Base-by-base conservation (phyloP, 2,797 vertebrate genomes). In the Megalops cyprinoides region DNA sequence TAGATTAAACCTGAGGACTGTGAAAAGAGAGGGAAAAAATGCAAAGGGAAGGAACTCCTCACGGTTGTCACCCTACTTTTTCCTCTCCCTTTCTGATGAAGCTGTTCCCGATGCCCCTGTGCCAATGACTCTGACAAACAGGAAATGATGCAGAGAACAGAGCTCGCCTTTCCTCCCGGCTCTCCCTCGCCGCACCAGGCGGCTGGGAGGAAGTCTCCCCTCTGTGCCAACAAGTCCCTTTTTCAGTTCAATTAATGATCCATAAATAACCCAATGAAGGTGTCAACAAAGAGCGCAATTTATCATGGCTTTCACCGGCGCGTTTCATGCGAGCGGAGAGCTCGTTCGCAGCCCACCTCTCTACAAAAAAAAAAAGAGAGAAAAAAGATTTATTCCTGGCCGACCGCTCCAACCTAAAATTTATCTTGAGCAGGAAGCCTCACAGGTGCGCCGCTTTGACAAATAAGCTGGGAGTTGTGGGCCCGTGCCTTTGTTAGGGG, bases 221-320 rank as follows among this genome's bases (percentile, higher is more conserved):
- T 93, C 96, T 95, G 95, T 49, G 94, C 94, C 95, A 95, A 95
- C 96, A 96, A 97, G 94, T 95, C 94, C 96, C 93, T 94, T 94
- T 96, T 96, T 96, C 82, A 91, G 94, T 96, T 97, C 97, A 97
- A 97, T 97, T 99, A 98, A 98, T 96, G 97, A 98, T 96, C 97
- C 97, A 98, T 97, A 98, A 98, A 99, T 98, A 99, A 97, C 96
- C 95, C 93, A 94, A 97, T 97, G 96, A 98, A 97, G 96, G 97
- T 97, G 96, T 99, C 97, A 98, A 96, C 96, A 95, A 96, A 94
- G 96, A 96, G 92, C 88, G 90, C 94, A 95, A 98, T 99, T 98
- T 95, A 98, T 99, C 97, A 97, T 90, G 91, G 92, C 95, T 95
- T 96, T 97, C 97, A 97, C 92, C 89, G 89, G 90, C 92, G 89